A percentile compares a stretch with the other conserved stretches of the same genome.
These are phyloP conservation scores for Pteromalus puparum DNA, from an alignment of 1,140 invertebrate genomes.

Conservation along the genomic window DNA sequence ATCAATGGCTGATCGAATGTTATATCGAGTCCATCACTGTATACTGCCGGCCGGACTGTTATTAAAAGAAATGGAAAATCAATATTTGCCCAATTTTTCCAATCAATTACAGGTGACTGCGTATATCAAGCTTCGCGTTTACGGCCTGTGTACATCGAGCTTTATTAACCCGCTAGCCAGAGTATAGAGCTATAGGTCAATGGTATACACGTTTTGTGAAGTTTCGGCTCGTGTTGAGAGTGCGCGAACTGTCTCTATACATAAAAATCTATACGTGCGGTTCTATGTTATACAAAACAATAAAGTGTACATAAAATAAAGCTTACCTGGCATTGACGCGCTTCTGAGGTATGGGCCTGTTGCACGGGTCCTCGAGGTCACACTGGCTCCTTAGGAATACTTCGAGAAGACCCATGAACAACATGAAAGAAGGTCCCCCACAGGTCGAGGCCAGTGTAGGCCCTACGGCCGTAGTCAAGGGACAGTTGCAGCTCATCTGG, in stretches of 20 bases:
- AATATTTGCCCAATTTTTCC: background rate
- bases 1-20: no score
- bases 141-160: no score
- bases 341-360: conserved; percentile 75
- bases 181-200: no score
- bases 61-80: background rate
- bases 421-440: conserved; percentile 88
- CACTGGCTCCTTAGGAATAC: conserved; percentile 89
- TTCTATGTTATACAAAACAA: no score
- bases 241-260: no score
- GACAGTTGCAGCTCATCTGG: conserved; percentile 82
- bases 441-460: conserved; percentile 88
- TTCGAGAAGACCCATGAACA: conserved; percentile 90
- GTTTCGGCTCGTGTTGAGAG: no score
- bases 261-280: no score
- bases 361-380: conserved; percentile 89
- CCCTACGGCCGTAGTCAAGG: conserved; percentile 82
- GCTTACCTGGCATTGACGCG: conserved; percentile 62
- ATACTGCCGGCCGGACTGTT: background rate
- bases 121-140: background rate
- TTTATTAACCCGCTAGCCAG: no score
- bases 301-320: background rate
- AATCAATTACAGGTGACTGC: background rate
- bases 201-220: no score
- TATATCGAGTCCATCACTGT: no score